Percentiles rank a stretch among this genome's conserved stretches.
These are phyloP conservation scores for Crotalus viridis DNA, from an alignment of 2,113 vertebrate species.

Conservation along the genomic window DNA sequence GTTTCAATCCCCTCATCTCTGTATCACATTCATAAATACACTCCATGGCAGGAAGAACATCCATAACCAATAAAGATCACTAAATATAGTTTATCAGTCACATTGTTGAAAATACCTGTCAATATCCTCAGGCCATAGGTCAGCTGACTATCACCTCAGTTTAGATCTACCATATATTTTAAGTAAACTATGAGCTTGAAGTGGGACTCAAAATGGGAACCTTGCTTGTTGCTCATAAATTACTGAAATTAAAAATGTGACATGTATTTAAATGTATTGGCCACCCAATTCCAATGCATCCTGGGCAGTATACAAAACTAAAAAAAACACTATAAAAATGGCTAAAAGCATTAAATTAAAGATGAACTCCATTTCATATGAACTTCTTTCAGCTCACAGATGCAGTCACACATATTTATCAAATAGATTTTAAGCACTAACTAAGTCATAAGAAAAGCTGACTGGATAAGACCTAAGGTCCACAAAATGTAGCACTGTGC, in stretches of 20 bases:
- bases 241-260: not conserved
- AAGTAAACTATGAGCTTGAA: not conserved
- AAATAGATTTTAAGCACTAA: not conserved
- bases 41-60: not conserved
- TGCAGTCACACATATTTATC: not conserved
- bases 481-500: not conserved
- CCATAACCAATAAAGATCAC: not conserved
- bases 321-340: not conserved
- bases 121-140: not conserved
- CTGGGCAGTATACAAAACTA: not conserved
- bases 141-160: not conserved
- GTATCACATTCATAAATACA: not conserved
- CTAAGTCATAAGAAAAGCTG: not conserved
- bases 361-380: not conserved
- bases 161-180: not conserved
- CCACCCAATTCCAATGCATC: not conserved
- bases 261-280: not conserved
- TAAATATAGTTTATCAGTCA: not conserved
- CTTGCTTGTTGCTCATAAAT: not conserved
- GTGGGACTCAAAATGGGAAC: not conserved
- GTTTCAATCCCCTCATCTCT: not conserved
- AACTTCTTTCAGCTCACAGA: not conserved
- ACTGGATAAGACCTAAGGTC: not conserved
- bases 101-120: not conserved
- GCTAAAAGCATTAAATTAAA: not conserved